phyloP scores from a whole-genome alignment of 1,140 invertebrate species.

The Drosophila azteca region DNA sequence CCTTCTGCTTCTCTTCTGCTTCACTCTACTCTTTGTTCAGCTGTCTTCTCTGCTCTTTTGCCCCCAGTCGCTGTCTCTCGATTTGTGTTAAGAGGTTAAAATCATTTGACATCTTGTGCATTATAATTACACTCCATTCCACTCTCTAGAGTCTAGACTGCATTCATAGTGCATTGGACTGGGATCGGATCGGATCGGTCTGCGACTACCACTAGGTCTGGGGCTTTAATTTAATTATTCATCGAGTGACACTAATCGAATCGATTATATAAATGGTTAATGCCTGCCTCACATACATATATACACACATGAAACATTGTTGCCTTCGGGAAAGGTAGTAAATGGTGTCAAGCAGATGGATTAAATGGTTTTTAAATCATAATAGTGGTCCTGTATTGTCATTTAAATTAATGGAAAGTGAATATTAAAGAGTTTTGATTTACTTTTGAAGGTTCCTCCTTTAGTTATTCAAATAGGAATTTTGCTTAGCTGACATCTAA shows the following conservation, averaged over 20 bases:
- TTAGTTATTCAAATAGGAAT: too few species aligned
- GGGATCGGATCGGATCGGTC: too few species aligned
- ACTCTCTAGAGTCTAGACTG: constrained; percentile 11
- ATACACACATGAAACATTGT: constrained; percentile 3
- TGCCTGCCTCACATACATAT: constrained; percentile 4
- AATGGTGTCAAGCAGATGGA: constrained; percentile 16
- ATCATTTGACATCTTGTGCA: constrained; percentile 69
- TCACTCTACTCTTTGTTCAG: constrained; percentile 10
- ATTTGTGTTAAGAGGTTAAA: constrained; percentile 71
- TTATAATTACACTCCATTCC: constrained; percentile 59
- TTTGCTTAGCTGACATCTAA: too few species aligned
- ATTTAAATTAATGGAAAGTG: neutral
- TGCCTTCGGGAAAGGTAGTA: constrained; percentile 29
- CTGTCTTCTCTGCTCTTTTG: constrained; percentile 15
- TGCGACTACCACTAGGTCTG: constrained; percentile 20
- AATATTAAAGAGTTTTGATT: neutral
- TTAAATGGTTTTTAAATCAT: constrained; percentile 34
- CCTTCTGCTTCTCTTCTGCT: too few species aligned
- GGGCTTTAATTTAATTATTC: constrained; percentile 63
- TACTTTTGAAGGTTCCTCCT: too few species aligned
- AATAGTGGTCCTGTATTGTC: constrained; percentile 6
- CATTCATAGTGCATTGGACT: constrained; percentile 30
- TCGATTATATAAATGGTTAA: constrained; percentile 42
- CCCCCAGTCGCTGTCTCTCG: constrained; percentile 6
- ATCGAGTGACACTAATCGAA: constrained; percentile 44